phyloP scores from a whole-genome alignment of 2,797 vertebrate genomes.

The Danio aesculapii region DNA sequence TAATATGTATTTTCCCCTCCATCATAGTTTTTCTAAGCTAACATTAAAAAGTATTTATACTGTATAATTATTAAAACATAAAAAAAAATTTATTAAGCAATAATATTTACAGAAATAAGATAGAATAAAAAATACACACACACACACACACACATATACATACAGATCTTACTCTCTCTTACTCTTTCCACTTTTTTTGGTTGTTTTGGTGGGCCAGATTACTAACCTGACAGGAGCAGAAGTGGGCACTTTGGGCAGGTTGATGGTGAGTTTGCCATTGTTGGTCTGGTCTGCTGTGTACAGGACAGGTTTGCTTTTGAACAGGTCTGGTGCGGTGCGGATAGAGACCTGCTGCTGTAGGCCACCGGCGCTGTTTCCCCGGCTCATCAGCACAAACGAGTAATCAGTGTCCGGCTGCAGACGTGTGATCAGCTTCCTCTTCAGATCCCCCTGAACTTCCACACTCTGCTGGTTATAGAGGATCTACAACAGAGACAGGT shows the following conservation, averaged over 20 bases:
- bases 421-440: slow-evolving; percentile 90
- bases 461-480: slow-evolving; percentile 95
- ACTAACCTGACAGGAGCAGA: slow-evolving; percentile 81
- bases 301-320: slow-evolving; percentile 83
- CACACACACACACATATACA: too few relatives aligned
- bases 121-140: too few relatives aligned
- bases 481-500: slow-evolving; percentile 79
- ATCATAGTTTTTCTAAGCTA: too few relatives aligned
- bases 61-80: too few relatives aligned
- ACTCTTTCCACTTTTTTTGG: too few relatives aligned
- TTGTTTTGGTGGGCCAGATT: too few relatives aligned
- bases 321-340: slow-evolving; percentile 90
- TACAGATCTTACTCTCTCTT: too few relatives aligned
- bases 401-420: slow-evolving; percentile 94
- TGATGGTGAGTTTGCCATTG: slow-evolving; percentile 82
- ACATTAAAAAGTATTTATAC: too few relatives aligned
- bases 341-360: slow-evolving; percentile 96
- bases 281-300: slow-evolving; percentile 82
- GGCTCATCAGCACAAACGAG: slow-evolving; percentile 94
- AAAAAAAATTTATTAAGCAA: too few relatives aligned
- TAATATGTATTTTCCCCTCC: too few relatives aligned
- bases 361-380: slow-evolving; percentile 89
- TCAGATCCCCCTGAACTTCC: slow-evolving; percentile 89
- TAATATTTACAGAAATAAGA: too few relatives aligned
- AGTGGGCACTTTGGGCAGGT: slow-evolving; percentile 77